Percentiles rank a stretch among this genome's conserved stretches.
phyloP scores from a whole-genome alignment of 2,797 vertebrate genomes.

The Sardinella longiceps region DNA sequence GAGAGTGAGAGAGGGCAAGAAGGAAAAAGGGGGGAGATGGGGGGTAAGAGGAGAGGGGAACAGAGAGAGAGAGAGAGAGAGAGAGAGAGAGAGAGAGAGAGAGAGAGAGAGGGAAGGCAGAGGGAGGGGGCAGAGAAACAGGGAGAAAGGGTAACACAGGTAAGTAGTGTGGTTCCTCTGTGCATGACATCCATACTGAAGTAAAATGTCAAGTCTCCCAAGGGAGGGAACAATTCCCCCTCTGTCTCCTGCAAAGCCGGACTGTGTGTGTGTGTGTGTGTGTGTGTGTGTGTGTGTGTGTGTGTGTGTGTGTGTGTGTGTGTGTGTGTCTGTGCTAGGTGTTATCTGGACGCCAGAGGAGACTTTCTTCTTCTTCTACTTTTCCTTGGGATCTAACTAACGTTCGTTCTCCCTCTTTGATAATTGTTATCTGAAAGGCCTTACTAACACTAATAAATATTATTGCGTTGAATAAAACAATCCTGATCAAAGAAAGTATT shows the following conservation, averaged over 20 bases:
- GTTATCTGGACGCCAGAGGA: conserved; percentile 13
- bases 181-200: conserved; percentile 26
- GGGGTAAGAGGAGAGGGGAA: not conserved
- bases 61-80: conserved; percentile 28
- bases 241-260: not conserved
- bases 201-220: conserved; percentile 24
- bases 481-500: not conserved
- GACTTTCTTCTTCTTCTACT: not conserved
- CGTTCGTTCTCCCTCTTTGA: not conserved
- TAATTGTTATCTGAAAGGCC: not conserved
- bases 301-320: no score
- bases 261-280: not conserved
- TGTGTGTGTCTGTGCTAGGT: conserved; percentile 15
- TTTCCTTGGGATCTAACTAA: conserved; percentile 2
- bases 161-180: conserved; percentile 14
- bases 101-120: not conserved
- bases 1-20: not conserved
- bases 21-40: not conserved
- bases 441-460: not conserved
- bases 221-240: conserved; percentile 19
- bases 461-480: not conserved
- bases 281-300: no score
- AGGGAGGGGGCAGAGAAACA: conserved; percentile 26
- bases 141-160: conserved; percentile 9
- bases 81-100: not conserved